These are phyloP conservation scores for Cynocephalus volans DNA, from an alignment of 2,113 vertebrate species.

Conservation along the genomic window DNA sequence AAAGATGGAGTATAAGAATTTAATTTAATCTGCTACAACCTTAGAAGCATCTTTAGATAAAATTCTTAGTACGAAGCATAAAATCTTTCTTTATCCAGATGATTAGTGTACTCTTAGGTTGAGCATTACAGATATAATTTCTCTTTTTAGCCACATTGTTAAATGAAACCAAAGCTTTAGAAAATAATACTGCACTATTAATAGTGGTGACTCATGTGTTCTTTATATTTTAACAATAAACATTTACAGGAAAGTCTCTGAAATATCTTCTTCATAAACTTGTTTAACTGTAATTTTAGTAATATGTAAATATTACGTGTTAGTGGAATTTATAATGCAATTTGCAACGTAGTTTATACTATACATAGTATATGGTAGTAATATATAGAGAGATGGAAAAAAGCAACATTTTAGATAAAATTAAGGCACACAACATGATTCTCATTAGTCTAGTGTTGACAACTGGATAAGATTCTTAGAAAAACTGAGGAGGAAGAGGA, in stretches of 20 bases:
- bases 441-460: background rate
- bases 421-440: background rate
- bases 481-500: background rate
- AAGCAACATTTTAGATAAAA: constrained; percentile 35
- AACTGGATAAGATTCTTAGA: constrained; percentile 34
- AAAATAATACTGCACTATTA: constrained; percentile 66
- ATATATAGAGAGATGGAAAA: background rate
- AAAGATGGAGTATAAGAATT: background rate
- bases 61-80: constrained; percentile 50
- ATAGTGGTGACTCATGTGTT: constrained; percentile 33
- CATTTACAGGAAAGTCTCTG: background rate
- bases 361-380: background rate
- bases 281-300: background rate
- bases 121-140: constrained; percentile 22
- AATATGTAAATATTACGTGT: background rate
- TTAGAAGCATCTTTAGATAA: constrained; percentile 61
- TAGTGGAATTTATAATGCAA: constrained; percentile 20
- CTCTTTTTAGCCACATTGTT: constrained; percentile 55
- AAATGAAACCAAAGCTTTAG: constrained; percentile 62
- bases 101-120: background rate
- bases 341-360: background rate
- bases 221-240: constrained; percentile 57
- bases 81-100: constrained; percentile 4
- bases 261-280: constrained; percentile 60
- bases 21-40: constrained; percentile 8